Base-by-base conservation (phyloP, 2,113 vertebrate species). In the Tinamus guttatus region DNA sequence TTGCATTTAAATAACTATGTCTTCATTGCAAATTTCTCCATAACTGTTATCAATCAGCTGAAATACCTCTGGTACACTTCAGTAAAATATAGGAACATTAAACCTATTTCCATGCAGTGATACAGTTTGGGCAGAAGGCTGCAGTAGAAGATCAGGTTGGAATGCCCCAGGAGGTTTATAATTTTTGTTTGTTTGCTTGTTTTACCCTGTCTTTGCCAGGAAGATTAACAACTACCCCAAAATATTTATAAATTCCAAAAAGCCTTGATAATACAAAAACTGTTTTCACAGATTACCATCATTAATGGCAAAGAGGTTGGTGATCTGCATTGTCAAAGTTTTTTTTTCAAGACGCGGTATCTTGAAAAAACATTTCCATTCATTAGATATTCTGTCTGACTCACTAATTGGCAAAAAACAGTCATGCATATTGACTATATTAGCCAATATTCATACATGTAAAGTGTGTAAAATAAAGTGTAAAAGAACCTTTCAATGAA, bases 121-220 rank as follows among this genome's bases (percentile, higher is more conserved):
- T 94, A 73, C 75, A 70, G 22, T 96, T 89, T 94, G 97, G 76
- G 95, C 96, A 98, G 96, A 96, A 97, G 97, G 97, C 51, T 97
- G 97, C 96, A 98, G 96, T 94, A 95, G 95, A 95, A 96, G 79
- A 94, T 96, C 94, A 92, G 13, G 52, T 24, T 96, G 87, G 93
- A 76, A 18, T 27, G 89, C 77, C 85, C 92, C 65, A 30, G 40
- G 88, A 96, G 89, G 87, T 22, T 25, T 1, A 3, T 20, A 64
- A 47, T 10, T 38, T 77, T 92, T 82, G 2, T 73, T 76, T 90
- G 51, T 49, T 63, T 78, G 68, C 68, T 51, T 15, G 21, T 17
- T 32, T 73, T 73, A 25, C 12, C 73, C 69, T 41, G 38, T 78
- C 32, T 80, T 84, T 93, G 6, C 11, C 28, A 59, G 34, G 28